phyloP scores from a whole-genome alignment of 2,888 invertebrate genomes.

The Lamellibrachia satsuma region DNA sequence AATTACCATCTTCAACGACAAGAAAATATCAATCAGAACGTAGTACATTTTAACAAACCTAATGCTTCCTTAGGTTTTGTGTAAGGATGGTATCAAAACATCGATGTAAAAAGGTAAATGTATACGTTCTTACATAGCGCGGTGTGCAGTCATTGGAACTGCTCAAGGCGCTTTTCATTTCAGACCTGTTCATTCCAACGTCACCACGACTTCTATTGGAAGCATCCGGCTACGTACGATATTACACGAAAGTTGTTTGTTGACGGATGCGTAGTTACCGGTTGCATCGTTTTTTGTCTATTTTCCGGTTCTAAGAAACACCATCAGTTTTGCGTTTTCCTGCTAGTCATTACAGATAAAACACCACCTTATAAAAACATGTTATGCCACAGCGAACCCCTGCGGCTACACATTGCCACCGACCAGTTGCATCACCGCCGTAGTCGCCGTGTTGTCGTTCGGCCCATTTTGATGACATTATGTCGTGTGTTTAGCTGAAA shows the following conservation, averaged over 20 bases:
- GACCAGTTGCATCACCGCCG: not conserved
- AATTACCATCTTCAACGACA: not conserved
- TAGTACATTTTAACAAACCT: not conserved
- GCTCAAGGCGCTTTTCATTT: no score
- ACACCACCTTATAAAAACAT: not conserved
- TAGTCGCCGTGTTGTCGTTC: not conserved
- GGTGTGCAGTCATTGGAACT: no score
- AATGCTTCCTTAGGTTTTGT: not conserved
- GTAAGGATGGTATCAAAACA: not conserved
- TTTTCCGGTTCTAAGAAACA: no score
- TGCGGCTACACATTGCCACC: not conserved
- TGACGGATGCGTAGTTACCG: no score
- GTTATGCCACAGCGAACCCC: not conserved
- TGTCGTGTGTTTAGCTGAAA: not conserved
- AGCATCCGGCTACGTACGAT: no score
- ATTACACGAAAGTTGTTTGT: no score
- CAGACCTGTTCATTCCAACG: no score
- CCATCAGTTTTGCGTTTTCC: no score
- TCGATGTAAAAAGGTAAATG: not conserved
- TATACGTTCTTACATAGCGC: no score
- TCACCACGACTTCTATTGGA: no score
- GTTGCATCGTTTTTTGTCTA: no score
- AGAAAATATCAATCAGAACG: conserved; percentile 4
- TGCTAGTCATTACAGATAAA: no score
- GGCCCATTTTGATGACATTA: not conserved